phyloP scores from a whole-genome alignment of 2,888 invertebrate species.

The Priocnemis perturbator region DNA sequence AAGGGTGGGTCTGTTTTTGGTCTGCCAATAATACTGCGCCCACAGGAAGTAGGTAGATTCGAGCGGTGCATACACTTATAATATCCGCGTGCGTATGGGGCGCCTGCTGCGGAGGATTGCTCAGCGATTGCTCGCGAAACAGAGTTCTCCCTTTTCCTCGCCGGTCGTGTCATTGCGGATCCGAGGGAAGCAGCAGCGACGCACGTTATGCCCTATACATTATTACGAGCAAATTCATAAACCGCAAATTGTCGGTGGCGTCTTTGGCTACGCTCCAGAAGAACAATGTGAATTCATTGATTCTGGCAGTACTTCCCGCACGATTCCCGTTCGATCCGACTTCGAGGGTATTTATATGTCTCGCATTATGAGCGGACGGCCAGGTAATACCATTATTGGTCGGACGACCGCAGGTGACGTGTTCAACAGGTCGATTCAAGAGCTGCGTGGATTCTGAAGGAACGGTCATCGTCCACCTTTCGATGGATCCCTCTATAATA shows the following conservation, averaged over 20 bases:
- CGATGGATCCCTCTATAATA: too few species aligned
- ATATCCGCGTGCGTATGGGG: conserved; percentile 7
- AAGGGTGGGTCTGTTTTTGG: background rate
- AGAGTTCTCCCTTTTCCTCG: background rate
- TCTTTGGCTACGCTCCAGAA: conserved; percentile 32
- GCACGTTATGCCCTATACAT: background rate
- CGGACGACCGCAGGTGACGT: too few species aligned
- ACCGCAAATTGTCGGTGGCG: conserved; percentile 1
- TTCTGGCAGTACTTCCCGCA: conserved; percentile 6
- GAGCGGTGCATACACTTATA: conserved; percentile 7
- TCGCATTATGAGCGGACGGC: too few species aligned
- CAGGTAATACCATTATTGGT: too few species aligned
- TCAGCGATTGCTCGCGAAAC: background rate
- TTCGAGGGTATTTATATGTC: background rate
- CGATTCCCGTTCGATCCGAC: background rate
- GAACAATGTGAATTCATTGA: conserved; percentile 16
- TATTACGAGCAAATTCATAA: background rate
- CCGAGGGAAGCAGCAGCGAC: background rate
- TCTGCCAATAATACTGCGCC: conserved; percentile 4
- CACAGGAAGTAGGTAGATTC: background rate
- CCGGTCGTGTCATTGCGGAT: too few species aligned
- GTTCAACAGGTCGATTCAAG: background rate
- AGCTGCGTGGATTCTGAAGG: background rate
- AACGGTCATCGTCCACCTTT: too few species aligned
- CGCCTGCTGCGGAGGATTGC: background rate